phyloP scores from a whole-genome alignment of 2,113 vertebrate species.

The Pterophyllum scalare region DNA sequence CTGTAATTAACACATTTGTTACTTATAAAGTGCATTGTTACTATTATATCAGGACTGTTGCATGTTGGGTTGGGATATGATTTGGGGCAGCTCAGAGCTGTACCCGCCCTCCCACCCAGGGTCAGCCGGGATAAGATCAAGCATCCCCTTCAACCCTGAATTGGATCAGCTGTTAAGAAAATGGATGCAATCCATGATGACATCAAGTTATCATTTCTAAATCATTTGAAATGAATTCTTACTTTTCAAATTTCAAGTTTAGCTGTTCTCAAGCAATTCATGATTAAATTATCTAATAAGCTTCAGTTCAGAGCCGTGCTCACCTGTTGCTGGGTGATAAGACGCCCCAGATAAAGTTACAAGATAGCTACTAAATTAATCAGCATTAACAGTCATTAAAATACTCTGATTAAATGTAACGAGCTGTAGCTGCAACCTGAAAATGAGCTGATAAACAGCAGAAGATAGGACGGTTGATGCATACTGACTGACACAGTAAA shows the following conservation, averaged over 20 bases:
- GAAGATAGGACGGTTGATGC: not conserved
- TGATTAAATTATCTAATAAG: not conserved
- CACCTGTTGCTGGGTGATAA: not conserved
- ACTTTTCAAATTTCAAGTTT: not conserved
- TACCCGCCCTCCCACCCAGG: too few relatives aligned
- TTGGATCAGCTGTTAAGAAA: not conserved
- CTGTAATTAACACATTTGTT: not conserved
- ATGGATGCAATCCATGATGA: not conserved
- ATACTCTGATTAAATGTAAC: not conserved
- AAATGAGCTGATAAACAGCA: not conserved
- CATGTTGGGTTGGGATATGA: not conserved
- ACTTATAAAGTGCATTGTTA: not conserved
- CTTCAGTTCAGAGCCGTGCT: not conserved
- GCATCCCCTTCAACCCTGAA: not conserved
- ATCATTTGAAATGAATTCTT: not conserved
- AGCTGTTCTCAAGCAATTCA: not conserved
- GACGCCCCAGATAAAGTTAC: not conserved
- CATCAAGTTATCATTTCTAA: not conserved
- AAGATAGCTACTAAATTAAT: not conserved
- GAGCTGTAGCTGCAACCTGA: not conserved
- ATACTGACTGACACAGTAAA: conserved; percentile 7
- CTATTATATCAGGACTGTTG: not conserved
- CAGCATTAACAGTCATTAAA: not conserved
- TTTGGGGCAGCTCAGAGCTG: not conserved
- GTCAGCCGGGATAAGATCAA: not conserved